Percentiles rank a stretch among this genome's conserved stretches.
phyloP scores from a whole-genome alignment of 2,113 vertebrate genomes.

The Morone saxatilis region DNA sequence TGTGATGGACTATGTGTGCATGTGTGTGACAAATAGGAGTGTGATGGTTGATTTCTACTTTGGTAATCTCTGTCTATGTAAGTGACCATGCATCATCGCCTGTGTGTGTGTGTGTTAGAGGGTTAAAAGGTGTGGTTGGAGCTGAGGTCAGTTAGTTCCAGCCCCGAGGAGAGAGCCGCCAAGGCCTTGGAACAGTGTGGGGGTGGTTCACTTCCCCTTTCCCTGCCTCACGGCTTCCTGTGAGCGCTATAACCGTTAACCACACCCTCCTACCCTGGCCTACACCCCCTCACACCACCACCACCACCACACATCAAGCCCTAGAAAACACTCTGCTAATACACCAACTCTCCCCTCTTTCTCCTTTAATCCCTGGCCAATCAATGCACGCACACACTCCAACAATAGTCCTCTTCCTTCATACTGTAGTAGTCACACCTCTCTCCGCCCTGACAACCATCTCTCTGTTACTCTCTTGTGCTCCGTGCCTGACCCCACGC shows the following conservation, averaged over 20 bases:
- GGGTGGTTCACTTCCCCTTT: constrained; percentile 85
- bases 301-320: constrained; percentile 24
- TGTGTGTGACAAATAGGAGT: neutral
- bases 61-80: neutral
- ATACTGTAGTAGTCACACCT: constrained; percentile 34
- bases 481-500: constrained; percentile 20
- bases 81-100: neutral
- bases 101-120: constrained; percentile 12
- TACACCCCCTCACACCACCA: constrained; percentile 51
- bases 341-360: constrained; percentile 41
- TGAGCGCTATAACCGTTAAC: constrained; percentile 78
- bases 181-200: constrained; percentile 75
- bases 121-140: constrained; percentile 66
- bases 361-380: constrained; percentile 49
- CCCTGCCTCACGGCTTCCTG: constrained; percentile 81
- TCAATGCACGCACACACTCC: constrained; percentile 39
- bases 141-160: constrained; percentile 75
- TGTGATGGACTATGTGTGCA: neutral
- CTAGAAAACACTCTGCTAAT: constrained; percentile 38
- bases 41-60: neutral
- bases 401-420: constrained; percentile 58
- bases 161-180: constrained; percentile 55
- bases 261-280: constrained; percentile 76
- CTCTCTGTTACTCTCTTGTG: constrained; percentile 14
- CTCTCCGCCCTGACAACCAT: constrained; percentile 29